A percentile compares a stretch with the other conserved stretches of the same genome.
Evolutionary conservation across 2,113 vertebrate genomes (phyloP).

Genomic region (Emydura subglobosa): DNA sequence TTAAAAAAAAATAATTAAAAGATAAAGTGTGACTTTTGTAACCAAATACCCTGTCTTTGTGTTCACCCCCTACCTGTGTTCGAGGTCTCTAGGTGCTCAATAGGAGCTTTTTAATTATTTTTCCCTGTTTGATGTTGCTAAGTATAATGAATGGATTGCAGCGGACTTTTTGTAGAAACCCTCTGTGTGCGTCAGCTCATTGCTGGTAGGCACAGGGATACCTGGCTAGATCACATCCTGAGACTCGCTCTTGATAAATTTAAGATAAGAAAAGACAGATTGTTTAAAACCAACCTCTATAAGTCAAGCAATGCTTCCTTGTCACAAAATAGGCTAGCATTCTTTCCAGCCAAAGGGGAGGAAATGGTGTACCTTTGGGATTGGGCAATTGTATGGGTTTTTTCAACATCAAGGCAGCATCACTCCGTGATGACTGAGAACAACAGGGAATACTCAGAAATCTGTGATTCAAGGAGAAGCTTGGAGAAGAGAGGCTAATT

Average conservation of each 20-base stretch:
- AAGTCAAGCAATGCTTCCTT: constrained; percentile 4
- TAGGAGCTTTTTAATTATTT: constrained; percentile 78
- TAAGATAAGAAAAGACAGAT: constrained; percentile 31
- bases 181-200: constrained; percentile 14
- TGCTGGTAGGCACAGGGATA: constrained; percentile 35
- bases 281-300: constrained; percentile 37
- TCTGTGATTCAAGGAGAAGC: constrained; percentile 48
- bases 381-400: constrained; percentile 45
- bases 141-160: constrained; percentile 68
- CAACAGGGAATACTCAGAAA: constrained; percentile 47
- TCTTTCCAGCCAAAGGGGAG: constrained; percentile 20
- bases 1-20: constrained; percentile 62
- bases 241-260: constrained; percentile 43
- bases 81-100: constrained; percentile 71
- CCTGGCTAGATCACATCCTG: constrained; percentile 43
- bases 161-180: constrained; percentile 56
- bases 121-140: constrained; percentile 75
- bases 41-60: constrained; percentile 56
- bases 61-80: constrained; percentile 48
- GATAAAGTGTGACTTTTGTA: constrained; percentile 50
- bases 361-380: constrained; percentile 28
- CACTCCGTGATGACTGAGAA: constrained; percentile 43
- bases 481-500: constrained; percentile 8
- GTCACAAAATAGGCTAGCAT: constrained; percentile 13
- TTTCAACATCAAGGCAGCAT: constrained; percentile 28